Conservation (phyloP, 1,140 invertebrate genomes). For the Phocides pigmalion region DNA sequence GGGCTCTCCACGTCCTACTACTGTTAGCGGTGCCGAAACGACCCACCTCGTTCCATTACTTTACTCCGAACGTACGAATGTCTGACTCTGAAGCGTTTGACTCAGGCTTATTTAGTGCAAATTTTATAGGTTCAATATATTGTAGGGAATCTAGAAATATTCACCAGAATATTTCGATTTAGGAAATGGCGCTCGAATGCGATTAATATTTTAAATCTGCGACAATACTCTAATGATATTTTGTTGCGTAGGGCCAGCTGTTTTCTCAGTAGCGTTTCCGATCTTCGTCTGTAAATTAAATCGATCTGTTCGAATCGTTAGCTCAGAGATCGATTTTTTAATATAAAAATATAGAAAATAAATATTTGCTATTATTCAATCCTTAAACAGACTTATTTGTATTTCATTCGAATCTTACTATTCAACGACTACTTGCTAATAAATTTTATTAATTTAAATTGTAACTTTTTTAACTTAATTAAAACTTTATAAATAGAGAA, state of each 20-base stretch:
- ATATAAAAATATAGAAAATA: too few species aligned
- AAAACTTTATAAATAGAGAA: too few species aligned
- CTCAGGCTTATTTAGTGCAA: constrained; percentile 21
- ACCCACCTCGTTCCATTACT: constrained; percentile 70
- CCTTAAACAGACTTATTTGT: too few species aligned
- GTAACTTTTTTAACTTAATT: too few species aligned
- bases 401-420: too few species aligned
- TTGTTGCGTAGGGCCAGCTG: constrained; percentile 45
- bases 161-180: constrained; percentile 5
- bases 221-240: constrained; percentile 14
- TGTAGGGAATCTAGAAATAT: constrained; percentile 25
- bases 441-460: too few species aligned
- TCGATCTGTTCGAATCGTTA: too few species aligned
- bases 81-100: constrained; percentile 19
- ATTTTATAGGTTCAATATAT: constrained; percentile 27
- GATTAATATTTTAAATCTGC: background rate
- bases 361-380: too few species aligned
- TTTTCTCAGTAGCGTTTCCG: too few species aligned
- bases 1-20: constrained; percentile 82
- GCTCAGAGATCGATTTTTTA: too few species aligned
- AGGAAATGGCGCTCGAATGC: constrained; percentile 20
- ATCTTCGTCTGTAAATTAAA: too few species aligned
- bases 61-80: constrained; percentile 31
- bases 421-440: too few species aligned
- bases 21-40: constrained; percentile 69